phyloP scores from a whole-genome alignment of 2,888 invertebrate genomes.

The Dryadula phaetusa region DNA sequence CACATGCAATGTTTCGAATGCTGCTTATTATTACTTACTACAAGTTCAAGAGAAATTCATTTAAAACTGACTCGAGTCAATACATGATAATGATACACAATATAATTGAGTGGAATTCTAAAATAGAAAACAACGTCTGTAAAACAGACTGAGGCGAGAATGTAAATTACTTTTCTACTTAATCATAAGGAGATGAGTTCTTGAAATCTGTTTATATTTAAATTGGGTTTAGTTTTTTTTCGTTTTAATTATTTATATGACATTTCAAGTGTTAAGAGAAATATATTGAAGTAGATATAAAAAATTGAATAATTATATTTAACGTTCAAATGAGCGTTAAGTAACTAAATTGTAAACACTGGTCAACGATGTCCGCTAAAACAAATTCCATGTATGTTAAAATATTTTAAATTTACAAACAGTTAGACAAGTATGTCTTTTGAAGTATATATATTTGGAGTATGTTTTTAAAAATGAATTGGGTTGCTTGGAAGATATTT shows the following conservation, averaged over 20 bases:
- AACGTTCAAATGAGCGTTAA: no score
- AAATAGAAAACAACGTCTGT: constrained; percentile 23
- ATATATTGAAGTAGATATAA: background rate
- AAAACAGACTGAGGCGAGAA: constrained; percentile 23
- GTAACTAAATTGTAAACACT: no score
- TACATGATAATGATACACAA: constrained; percentile 4
- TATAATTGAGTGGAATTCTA: constrained; percentile 8
- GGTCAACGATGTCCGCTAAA: no score
- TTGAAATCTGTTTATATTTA: background rate
- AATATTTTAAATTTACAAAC: no score
- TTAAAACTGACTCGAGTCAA: background rate
- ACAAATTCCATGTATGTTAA: no score
- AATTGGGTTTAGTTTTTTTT: background rate
- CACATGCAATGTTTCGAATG: no score
- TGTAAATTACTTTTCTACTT: constrained; percentile 42
- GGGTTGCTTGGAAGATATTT: no score
- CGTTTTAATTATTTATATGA: background rate
- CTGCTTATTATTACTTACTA: no score
- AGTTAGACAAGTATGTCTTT: no score
- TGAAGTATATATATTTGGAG: no score
- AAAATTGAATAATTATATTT: background rate
- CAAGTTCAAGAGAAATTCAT: no score
- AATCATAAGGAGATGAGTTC: constrained; percentile 33
- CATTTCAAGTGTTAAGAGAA: background rate
- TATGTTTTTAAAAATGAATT: no score